Evolutionary conservation across 2,113 vertebrate species (phyloP), one percentile per base, ranked within the genome.

Genomic region (Paralichthys olivaceus): DNA sequence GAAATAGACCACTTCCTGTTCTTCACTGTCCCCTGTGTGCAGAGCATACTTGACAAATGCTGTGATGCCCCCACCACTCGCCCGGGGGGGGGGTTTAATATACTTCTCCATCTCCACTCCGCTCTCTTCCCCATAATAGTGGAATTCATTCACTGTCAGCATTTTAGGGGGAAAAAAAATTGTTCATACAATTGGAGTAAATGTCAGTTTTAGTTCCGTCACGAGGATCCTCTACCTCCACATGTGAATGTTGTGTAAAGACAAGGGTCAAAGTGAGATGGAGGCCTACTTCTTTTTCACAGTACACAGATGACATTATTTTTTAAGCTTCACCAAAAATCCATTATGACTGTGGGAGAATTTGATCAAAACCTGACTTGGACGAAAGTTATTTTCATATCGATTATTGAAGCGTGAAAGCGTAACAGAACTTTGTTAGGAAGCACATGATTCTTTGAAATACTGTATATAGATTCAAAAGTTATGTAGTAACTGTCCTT

Each of bases 1-100:
- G 53, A 76, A 78, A 17, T 28, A 72, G 84, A 87, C 67, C 82
- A 80, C 80, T 88, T 85, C 73, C 75, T 79, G 26, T 53, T 53
- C 26, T 32, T 11, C 23, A 37, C 19, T 1, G 1, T 58, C 63
- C 2, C 17, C 11, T 5, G 19, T 20, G 3, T 29, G 22, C 5
- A 15, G 6, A 19, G 20, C 51, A 4, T 11, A 43, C 40, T 11
- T 13, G 13, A 43, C 40, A 43, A 43, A 8, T 5, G 2, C 4
- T 5, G 8, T 11, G 34, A 4, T 37, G 34, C 34, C 34, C 34
- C 34, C n/a, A n/a, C n/a, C n/a, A n/a, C n/a, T 32, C 29, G 29
- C 29, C 29, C 29, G 5, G 4, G 29, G 29, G 29, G 28, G 49
- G 2, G 49, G 7, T 9, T 69, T 53, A 45, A 60, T 34, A n/a